Evolutionary conservation across 2,113 vertebrate species (phyloP).

Genomic region (Carassius auratus): DNA sequence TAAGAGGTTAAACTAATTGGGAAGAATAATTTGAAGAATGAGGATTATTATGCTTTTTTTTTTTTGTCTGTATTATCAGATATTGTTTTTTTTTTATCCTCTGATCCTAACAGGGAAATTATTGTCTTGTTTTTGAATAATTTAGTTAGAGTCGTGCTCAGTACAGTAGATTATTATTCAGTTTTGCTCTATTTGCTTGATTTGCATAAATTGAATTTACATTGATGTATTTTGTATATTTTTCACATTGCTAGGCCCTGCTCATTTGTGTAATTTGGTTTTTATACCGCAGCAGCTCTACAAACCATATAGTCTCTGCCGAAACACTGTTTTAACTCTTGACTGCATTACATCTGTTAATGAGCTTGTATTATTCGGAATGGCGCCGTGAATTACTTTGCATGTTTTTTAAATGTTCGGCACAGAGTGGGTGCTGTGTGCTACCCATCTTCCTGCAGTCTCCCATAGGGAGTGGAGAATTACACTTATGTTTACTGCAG

Average conservation of each 20-base stretch:
- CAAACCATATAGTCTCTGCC: conserved; percentile 33
- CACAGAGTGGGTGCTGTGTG: conserved; percentile 37
- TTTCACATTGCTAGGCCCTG: conserved; percentile 32
- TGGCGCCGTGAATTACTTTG: conserved; percentile 37
- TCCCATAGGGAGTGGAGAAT: conserved; percentile 34
- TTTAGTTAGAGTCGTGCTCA: conserved; percentile 28
- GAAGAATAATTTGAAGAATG: neutral
- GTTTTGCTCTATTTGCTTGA: conserved; percentile 49
- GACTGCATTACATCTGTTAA: conserved; percentile 50
- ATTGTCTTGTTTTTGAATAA: conserved; percentile 40
- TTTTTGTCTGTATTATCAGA: conserved; percentile 33
- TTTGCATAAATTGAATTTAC: conserved; percentile 49
- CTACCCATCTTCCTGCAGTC: conserved; percentile 38
- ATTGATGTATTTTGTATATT: conserved; percentile 47
- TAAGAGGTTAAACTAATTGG: neutral
- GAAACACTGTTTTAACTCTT: conserved; percentile 47
- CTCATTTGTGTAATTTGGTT: conserved; percentile 46
- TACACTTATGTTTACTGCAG: conserved; percentile 50
- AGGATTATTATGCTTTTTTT: conserved; percentile 6
- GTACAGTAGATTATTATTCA: conserved; percentile 33
- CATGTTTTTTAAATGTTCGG: conserved; percentile 36
- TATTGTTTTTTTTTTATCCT: conserved; percentile 7
- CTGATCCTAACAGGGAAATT: conserved; percentile 24
- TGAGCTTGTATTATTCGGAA: conserved; percentile 41
- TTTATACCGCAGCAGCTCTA: conserved; percentile 23